A percentile compares a stretch with the other conserved stretches of the same genome.
Conservation (phyloP, 2,113 vertebrate species). For the Hippocampus barbouri region DNA sequence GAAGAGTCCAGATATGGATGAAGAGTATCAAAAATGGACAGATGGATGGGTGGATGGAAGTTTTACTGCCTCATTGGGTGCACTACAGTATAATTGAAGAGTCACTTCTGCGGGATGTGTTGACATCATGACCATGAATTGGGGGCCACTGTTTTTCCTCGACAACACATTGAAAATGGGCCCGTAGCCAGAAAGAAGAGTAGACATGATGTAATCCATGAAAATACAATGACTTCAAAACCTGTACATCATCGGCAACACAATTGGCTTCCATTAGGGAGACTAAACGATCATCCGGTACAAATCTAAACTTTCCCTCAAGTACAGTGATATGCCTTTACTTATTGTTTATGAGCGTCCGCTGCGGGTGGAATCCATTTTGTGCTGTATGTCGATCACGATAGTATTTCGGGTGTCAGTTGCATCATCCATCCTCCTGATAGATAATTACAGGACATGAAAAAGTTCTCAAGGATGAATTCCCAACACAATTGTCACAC, state of each 20-base stretch:
- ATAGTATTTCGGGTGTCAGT: constrained; percentile 55
- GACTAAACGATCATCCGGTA: constrained; percentile 33
- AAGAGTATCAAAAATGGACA: too few relatives aligned
- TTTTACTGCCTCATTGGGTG: neutral
- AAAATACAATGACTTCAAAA: constrained; percentile 40
- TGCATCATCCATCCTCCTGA: constrained; percentile 56
- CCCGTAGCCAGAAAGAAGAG: constrained; percentile 32
- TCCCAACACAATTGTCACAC: constrained; percentile 23
- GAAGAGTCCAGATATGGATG: too few relatives aligned
- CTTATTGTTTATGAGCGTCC: constrained; percentile 37
- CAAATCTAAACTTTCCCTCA: constrained; percentile 46
- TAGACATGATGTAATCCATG: constrained; percentile 39
- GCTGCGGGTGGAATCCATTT: constrained; percentile 45
- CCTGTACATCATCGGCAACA: constrained; percentile 29
- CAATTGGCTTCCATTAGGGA: constrained; percentile 29
- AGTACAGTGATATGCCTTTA: constrained; percentile 41
- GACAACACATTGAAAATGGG: constrained; percentile 19
- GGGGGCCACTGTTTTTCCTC: constrained; percentile 24
- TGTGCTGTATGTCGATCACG: constrained; percentile 39
- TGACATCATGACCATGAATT: constrained; percentile 26
- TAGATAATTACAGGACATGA: constrained; percentile 55
- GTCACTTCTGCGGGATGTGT: constrained; percentile 22
- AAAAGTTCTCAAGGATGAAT: constrained; percentile 33
- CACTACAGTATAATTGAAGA: neutral
- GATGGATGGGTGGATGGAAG: neutral